A percentile compares a stretch with the other conserved stretches of the same genome.
phyloP scores from a whole-genome alignment of 2,113 vertebrate genomes.

The Athene cunicularia region DNA sequence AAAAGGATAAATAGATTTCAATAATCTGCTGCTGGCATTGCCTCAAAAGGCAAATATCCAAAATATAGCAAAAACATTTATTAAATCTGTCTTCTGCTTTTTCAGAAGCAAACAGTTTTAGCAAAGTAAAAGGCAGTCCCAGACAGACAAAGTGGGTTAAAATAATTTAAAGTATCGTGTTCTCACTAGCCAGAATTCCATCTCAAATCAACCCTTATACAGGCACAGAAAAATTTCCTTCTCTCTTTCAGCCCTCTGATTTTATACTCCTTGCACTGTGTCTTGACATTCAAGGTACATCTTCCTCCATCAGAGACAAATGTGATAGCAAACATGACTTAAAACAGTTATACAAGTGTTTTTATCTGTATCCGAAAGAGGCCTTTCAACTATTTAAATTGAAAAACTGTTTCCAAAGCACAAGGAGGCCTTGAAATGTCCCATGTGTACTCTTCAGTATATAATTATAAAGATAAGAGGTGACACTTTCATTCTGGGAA shows the following conservation, averaged over 20 bases:
- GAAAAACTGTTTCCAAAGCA: conserved; percentile 23
- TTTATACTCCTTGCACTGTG: neutral
- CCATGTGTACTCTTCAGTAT: neutral
- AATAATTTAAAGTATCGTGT: neutral
- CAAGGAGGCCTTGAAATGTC: neutral
- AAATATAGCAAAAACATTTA: neutral
- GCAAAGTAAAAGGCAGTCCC: neutral
- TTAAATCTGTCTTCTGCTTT: neutral
- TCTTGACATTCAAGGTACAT: neutral
- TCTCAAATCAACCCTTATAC: neutral
- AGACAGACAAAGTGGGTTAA: neutral
- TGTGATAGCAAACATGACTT: neutral
- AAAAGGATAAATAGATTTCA: neutral
- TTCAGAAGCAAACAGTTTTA: neutral
- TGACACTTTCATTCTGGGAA: conserved; percentile 9
- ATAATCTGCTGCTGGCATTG: neutral
- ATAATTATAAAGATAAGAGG: conserved; percentile 20
- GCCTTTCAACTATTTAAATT: conserved; percentile 22
- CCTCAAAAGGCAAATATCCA: neutral
- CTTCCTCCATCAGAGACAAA: neutral
- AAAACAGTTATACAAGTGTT: neutral
- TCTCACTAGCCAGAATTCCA: neutral
- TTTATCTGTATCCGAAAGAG: neutral
- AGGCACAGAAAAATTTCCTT: neutral
- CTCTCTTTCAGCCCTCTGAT: neutral